phyloP scores from a whole-genome alignment of 1,140 invertebrate species.

The Philopotamus ludificatus region DNA sequence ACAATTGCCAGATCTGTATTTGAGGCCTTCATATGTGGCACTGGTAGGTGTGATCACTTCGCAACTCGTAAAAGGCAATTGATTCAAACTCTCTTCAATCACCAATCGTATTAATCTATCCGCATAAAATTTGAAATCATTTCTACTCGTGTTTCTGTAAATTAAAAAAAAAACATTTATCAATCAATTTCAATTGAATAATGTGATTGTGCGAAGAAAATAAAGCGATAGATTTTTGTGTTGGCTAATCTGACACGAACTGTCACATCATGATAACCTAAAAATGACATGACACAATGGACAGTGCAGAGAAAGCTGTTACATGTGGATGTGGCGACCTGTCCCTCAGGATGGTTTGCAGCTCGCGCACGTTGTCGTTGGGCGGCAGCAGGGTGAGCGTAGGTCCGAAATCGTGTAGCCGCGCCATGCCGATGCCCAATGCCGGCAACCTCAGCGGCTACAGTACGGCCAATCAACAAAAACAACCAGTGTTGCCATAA shows the following conservation, averaged over 20 bases:
- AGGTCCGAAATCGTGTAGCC: constrained; percentile 29
- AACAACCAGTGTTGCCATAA: not conserved
- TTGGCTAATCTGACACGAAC: constrained; percentile 45
- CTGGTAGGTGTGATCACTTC: constrained; percentile 91
- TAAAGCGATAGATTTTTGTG: too few species aligned
- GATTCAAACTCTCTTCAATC: constrained; percentile 97
- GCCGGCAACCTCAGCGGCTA: not conserved
- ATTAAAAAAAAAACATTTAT: too few species aligned
- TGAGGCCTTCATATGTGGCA: constrained; percentile 85
- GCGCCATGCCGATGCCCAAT: not conserved
- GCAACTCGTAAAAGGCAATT: constrained; percentile 88
- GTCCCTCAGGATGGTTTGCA: constrained; percentile 93
- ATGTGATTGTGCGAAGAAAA: too few species aligned
- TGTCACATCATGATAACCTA: too few species aligned
- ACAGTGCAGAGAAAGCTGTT: too few species aligned
- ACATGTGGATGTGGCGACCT: too few species aligned
- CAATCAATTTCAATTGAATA: constrained; percentile 2
- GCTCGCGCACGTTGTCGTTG: constrained; percentile 88
- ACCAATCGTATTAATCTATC: constrained; percentile 92
- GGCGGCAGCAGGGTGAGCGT: constrained; percentile 79
- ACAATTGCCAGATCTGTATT: constrained; percentile 95
- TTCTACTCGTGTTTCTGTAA: constrained; percentile 87
- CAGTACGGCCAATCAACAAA: not conserved
- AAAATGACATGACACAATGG: not conserved
- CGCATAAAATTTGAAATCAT: constrained; percentile 98